A percentile compares a stretch with the other conserved stretches of the same genome.
These are phyloP conservation scores for Cetoscarus ocellatus DNA, from an alignment of 2,797 vertebrate genomes.

Conservation along the genomic window DNA sequence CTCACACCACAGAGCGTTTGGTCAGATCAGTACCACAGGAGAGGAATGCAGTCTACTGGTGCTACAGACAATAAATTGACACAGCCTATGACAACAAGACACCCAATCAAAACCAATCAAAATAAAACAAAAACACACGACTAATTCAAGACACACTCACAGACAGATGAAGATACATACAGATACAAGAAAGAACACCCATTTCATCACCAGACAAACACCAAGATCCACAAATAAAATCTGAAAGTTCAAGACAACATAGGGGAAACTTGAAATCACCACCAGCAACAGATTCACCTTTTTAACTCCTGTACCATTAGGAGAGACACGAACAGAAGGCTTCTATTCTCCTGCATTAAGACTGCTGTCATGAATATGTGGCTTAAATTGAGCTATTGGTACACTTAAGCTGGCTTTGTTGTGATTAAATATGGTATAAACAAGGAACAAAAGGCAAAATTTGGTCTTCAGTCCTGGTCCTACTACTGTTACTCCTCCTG, in stretches of 20 bases:
- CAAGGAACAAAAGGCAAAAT: slow-evolving; percentile 56
- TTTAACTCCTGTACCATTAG: slow-evolving; percentile 51
- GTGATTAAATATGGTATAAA: slow-evolving; percentile 28
- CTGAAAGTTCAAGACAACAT: slow-evolving; percentile 41
- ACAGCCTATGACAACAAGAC: slow-evolving; percentile 34
- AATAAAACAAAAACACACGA: slow-evolving; percentile 35
- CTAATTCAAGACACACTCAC: slow-evolving; percentile 39
- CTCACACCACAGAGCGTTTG: slow-evolving; percentile 46
- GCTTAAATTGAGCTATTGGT: slow-evolving; percentile 47
- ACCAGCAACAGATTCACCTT: slow-evolving; percentile 54
- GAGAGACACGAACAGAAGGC: slow-evolving; percentile 14
- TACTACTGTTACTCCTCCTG: too few species aligned
- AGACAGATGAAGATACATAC: slow-evolving; percentile 58
- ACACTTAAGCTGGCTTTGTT: slow-evolving; percentile 35
- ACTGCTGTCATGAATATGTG: slow-evolving; percentile 50
- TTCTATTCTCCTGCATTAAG: slow-evolving; percentile 49
- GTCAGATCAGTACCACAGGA: slow-evolving; percentile 62
- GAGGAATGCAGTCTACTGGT: slow-evolving; percentile 64
- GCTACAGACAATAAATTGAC: slow-evolving; percentile 46
- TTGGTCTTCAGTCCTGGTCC: slow-evolving; percentile 64
- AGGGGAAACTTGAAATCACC: slow-evolving; percentile 40
- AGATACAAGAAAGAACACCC: slow-evolving; percentile 43
- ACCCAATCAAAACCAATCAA: slow-evolving; percentile 34
- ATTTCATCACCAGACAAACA: slow-evolving; percentile 53
- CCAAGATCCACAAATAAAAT: slow-evolving; percentile 38